Base-by-base conservation (phyloP, 1,140 invertebrate species). In the Drosophila repletoides region DNA sequence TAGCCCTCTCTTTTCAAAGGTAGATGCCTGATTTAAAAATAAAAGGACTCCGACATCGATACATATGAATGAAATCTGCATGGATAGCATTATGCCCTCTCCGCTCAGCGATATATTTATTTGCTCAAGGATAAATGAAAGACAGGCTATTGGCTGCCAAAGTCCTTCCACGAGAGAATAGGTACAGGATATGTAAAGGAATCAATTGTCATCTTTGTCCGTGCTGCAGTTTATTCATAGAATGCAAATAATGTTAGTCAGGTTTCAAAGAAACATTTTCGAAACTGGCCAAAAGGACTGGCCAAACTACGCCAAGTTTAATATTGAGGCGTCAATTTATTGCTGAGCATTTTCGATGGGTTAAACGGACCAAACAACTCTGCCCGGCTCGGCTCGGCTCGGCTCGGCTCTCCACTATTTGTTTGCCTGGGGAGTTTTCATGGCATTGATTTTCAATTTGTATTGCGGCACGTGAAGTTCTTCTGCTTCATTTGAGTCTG, bases 361-460 rank as follows among this genome's bases (percentile, higher is more conserved):
- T 63, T 80, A 69, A 71, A 61, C 24, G 19, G 41, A 61, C 66
- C 26, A 22, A 17, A n/a, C 12, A 28, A 14, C 22, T n/a, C n/a
- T n/a, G n/a, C 33, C 33, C 15, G 15, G 10, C 36, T 19, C n/a
- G n/a, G 1, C 40, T 15, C 2, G 10, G 3, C 2, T 15, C 21
- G 5, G 6, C 9, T 43, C 7, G 3, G 4, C 34, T 9, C 24
- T 33, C 36, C 19, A 2, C 15, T 28, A 1, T 17, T 21, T 15
- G 9, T 41, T 34, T 17, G 28, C 9, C 33, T 36, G 21, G 6
- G 21, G 6, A 12, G 24, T 53, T 64, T 46, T 48, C 40, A 21
- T 51, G 36, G 60, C 79, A 83, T 83, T 83, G 77, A 83, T 83
- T 83, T 83, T 84, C 74, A 79, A 83, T 83, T 83, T 83, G 77